Percentiles rank a stretch among this genome's conserved stretches.
Conservation (phyloP, 2,888 invertebrate species). For the Anodontia alba region DNA sequence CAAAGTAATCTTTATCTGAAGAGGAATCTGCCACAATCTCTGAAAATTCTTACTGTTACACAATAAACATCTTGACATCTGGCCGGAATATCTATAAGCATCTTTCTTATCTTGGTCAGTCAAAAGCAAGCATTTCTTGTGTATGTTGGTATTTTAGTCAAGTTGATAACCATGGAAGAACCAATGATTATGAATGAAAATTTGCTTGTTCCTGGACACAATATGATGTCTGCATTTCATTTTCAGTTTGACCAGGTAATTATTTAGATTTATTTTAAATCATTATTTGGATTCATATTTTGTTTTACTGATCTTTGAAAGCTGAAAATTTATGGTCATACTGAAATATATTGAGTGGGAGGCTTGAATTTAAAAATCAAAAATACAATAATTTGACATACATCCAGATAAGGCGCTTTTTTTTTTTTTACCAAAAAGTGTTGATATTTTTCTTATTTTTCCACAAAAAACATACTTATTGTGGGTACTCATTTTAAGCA, state of each 20-base stretch:
- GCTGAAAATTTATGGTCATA: too few relatives aligned
- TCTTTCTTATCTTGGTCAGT: background rate
- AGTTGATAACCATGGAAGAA: background rate
- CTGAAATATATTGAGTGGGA: too few relatives aligned
- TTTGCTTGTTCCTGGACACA: constrained; percentile 1
- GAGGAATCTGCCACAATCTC: background rate
- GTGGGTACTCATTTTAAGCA: too few relatives aligned
- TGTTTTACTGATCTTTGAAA: too few relatives aligned
- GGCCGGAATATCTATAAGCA: background rate
- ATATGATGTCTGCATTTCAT: background rate
- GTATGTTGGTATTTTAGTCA: background rate
- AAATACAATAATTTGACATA: too few relatives aligned
- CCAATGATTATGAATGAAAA: constrained; percentile 4
- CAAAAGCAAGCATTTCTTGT: background rate
- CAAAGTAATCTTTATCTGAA: too few relatives aligned
- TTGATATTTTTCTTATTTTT: too few relatives aligned
- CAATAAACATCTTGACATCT: constrained; percentile 8
- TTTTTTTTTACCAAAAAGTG: too few relatives aligned
- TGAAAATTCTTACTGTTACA: background rate
- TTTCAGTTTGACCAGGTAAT: background rate
- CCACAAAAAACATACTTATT: too few relatives aligned
- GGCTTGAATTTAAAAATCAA: too few relatives aligned
- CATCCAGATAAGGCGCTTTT: too few relatives aligned
- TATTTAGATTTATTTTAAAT: background rate
- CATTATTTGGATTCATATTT: too few relatives aligned